A percentile compares a stretch with the other conserved stretches of the same genome.
Conservation (phyloP, 2,888 invertebrate species). For the Fragum whitleyi region DNA sequence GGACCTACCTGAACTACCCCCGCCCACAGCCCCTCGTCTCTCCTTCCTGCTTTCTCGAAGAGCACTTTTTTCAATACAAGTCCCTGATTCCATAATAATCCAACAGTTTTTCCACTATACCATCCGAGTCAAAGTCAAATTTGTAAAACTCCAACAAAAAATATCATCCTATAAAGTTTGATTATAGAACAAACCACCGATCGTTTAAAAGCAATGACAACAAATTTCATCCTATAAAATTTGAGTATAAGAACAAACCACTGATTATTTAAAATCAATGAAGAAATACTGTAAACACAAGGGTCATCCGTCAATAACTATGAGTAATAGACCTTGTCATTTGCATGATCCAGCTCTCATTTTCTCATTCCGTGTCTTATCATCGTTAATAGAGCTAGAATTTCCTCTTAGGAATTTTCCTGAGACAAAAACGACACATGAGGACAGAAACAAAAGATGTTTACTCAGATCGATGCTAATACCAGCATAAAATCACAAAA, state of each 20-base stretch:
- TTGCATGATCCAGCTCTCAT: not conserved
- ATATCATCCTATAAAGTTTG: too few species aligned
- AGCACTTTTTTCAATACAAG: conserved; percentile 54
- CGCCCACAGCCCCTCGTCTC: conserved; percentile 58
- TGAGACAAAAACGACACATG: not conserved
- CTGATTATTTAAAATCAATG: too few species aligned
- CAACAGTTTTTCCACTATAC: too few species aligned
- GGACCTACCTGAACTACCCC: conserved; percentile 52
- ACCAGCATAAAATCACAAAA: not conserved
- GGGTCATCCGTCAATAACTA: not conserved
- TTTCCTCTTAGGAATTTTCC: not conserved
- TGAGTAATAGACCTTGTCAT: not conserved
- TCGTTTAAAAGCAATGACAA: too few species aligned
- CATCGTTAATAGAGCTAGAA: not conserved
- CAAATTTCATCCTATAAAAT: too few species aligned
- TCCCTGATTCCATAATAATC: conserved; percentile 16
- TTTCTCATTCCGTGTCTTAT: not conserved
- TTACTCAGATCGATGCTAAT: not conserved
- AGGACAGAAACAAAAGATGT: not conserved
- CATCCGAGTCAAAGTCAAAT: too few species aligned
- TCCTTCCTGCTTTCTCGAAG: conserved; percentile 60
- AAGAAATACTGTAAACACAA: too few species aligned
- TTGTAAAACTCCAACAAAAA: too few species aligned
- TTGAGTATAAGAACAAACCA: too few species aligned
- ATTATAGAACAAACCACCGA: too few species aligned